These are phyloP conservation scores for Otis tarda DNA, from an alignment of 2,113 vertebrate genomes.

Conservation along the genomic window DNA sequence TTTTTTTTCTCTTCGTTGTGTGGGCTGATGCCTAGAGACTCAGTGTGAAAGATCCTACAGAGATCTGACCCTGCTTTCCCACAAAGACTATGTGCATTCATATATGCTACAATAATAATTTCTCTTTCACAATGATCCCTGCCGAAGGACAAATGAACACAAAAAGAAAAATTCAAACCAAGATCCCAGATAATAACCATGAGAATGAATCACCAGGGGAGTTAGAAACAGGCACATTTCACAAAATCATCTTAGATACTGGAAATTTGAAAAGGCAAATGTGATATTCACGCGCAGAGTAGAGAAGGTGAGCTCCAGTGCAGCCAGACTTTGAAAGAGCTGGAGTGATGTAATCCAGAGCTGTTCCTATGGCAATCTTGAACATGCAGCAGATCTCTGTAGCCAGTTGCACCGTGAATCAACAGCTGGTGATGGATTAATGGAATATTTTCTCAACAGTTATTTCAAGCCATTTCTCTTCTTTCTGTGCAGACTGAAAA, in stretches of 20 bases:
- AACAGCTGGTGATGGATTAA: slow-evolving; percentile 45
- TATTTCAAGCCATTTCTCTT: slow-evolving; percentile 7
- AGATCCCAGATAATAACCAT: neutral
- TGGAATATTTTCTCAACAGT: slow-evolving; percentile 8
- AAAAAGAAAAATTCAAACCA: neutral
- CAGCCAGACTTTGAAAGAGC: neutral
- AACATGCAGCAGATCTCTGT: slow-evolving; percentile 2
- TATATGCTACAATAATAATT: neutral
- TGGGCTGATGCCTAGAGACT: neutral
- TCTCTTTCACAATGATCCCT: neutral
- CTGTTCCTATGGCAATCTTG: neutral
- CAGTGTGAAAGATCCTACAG: neutral
- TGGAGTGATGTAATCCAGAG: neutral
- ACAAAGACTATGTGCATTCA: neutral
- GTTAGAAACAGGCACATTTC: neutral
- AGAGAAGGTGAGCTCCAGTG: neutral
- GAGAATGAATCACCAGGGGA: neutral
- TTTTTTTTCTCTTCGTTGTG: neutral
- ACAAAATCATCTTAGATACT: neutral
- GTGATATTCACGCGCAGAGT: neutral
- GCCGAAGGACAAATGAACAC: neutral
- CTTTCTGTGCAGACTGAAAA: neutral
- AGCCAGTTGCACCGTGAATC: neutral
- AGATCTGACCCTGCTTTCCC: neutral
- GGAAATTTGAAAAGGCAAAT: neutral